Base-by-base conservation (phyloP, 2,797 vertebrate species). In the Myotis planiceps region DNA sequence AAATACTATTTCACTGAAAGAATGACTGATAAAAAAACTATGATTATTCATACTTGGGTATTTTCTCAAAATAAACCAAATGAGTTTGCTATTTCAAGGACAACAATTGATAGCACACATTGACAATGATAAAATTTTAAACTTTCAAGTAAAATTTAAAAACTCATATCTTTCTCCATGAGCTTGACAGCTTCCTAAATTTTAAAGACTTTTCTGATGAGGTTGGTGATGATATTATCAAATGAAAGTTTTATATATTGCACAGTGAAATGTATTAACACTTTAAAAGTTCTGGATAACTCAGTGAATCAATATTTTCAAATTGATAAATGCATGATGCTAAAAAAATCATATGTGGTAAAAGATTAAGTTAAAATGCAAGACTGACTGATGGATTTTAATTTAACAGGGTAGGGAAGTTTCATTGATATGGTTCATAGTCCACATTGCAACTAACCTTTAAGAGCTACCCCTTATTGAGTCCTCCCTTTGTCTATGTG, bases 191-290 rank as follows among this genome's bases (percentile, higher is more conserved):
- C 25, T 34, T 91, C 42, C 34, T 6, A 80, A 13, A 79, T 82
- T 53, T 86, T 89, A 86, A 95, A 88, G 76, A 47, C 6, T 42
- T 19, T 74, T 68, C 80, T 95, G 39, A 49, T 32, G 32, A 80
- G 1, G 1, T 85, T 79, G 9, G 15, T 66, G 23, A 15, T 75
- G 45, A 32, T 83, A 60, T 79, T 82, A 82, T 55, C 7, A 95
- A 85, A 90, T 42, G 47, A 7, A 7, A 80, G 21, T 32, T 75
- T 63, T 86, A 0, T 53, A 23, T 49, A 21, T 16, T 93, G 12
- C 79, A 23, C 79, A 69, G 34, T 80, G 18, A 83, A 82, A 65
- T 65, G 4, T 45, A 82, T 51, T 75, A 80, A 37, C 13, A 51
- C 47, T 85, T 84, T 66, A 6, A 88, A 82, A 32, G 4, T 42